These are phyloP conservation scores for Tenrec ecaudatus DNA, from an alignment of 2,113 vertebrate species.

Conservation along the genomic window DNA sequence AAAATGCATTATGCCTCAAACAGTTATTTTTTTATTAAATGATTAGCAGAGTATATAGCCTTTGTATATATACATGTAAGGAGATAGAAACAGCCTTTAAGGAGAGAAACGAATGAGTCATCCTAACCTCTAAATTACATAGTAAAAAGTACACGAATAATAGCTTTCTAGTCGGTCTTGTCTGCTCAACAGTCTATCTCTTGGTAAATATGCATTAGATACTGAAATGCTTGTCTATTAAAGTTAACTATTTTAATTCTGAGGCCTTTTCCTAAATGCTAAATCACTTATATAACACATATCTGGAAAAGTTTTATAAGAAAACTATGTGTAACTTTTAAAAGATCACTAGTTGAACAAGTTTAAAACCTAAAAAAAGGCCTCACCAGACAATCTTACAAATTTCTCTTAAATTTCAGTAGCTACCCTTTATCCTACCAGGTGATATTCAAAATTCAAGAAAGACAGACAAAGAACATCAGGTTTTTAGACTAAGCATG, in stretches of 20 bases:
- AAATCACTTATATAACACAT: neutral
- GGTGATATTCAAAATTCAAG: neutral
- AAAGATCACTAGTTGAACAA: neutral
- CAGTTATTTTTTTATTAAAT: constrained; percentile 57
- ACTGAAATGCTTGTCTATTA: constrained; percentile 40
- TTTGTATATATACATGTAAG: neutral
- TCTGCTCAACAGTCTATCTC: constrained; percentile 9
- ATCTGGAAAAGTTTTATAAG: neutral
- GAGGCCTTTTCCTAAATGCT: constrained; percentile 9
- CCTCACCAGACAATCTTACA: neutral
- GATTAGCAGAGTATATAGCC: constrained; percentile 40
- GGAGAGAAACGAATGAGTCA: constrained; percentile 56
- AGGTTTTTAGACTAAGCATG: neutral
- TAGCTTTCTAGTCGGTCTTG: constrained; percentile 34
- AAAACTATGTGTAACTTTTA: neutral
- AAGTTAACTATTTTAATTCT: constrained; percentile 48
- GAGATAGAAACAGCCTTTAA: constrained; percentile 52
- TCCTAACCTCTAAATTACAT: constrained; percentile 45
- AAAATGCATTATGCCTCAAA: neutral
- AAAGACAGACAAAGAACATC: neutral
- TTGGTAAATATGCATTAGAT: constrained; percentile 37
- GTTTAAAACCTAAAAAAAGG: constrained; percentile 41
- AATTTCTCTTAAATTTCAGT: neutral
- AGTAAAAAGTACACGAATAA: constrained; percentile 42
- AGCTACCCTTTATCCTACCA: neutral